A percentile compares a stretch with the other conserved stretches of the same genome.
phyloP scores from a whole-genome alignment of 53 echinoderm and acorn worm genomes.

The Holothuria leucospilota region DNA sequence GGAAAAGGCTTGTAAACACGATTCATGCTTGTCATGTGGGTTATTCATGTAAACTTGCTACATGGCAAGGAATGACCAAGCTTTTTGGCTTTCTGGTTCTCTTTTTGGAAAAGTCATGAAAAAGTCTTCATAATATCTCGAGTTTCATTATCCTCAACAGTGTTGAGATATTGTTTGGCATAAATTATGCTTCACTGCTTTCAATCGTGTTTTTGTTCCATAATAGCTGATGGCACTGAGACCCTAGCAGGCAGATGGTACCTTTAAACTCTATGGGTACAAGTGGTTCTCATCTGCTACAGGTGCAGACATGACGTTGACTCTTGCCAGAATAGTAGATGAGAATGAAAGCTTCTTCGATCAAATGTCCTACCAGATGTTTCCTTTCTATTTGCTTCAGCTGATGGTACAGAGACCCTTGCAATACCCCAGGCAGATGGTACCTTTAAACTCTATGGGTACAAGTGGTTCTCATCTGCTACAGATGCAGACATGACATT shows the following conservation, averaged over 20 bases:
- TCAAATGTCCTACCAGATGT: slow-evolving; percentile 21
- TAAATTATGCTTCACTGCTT: no score
- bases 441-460: slow-evolving; percentile 81
- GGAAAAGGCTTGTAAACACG: no score
- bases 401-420: slow-evolving; percentile 89
- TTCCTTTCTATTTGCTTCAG: slow-evolving; percentile 1
- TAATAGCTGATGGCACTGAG: slow-evolving; percentile 84
- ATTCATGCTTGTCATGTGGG: no score
- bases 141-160: not conserved
- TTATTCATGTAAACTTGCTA: no score
- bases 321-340: slow-evolving; percentile 87
- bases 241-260: slow-evolving; percentile 85
- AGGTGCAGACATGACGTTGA: slow-evolving; percentile 83
- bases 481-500: slow-evolving; percentile 89
- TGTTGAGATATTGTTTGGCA: not conserved
- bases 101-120: not conserved
- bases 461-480: slow-evolving; percentile 97
- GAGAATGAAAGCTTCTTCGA: slow-evolving; percentile 59
- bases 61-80: no score
- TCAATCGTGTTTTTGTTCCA: not conserved
- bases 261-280: slow-evolving; percentile 83
- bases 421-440: slow-evolving; percentile 73
- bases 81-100: no score
- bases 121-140: no score
- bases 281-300: slow-evolving; percentile 98